Base-by-base conservation (phyloP, 2,888 invertebrate genomes). In the Plemyria rubiginata region DNA sequence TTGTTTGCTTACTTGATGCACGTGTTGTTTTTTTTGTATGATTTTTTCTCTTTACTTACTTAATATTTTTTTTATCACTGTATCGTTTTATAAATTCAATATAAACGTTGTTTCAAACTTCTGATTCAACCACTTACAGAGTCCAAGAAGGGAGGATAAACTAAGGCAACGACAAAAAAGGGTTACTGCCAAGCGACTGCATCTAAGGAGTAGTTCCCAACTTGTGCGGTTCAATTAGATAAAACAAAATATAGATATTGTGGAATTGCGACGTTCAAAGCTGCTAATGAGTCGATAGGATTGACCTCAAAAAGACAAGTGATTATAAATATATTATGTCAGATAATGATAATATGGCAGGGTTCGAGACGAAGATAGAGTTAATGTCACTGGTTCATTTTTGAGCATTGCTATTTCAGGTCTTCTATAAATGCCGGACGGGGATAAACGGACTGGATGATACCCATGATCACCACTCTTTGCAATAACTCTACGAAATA, bases 171-270 rank as follows among this genome's bases (percentile, higher is more conserved):
- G 28, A 29, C 11, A 48, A 48, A 48, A 29, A 12, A 6, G n/a
- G 1, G 16, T 51, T 16, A 32, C 2, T 32, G 16, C 53, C 45
- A 54, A 7, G 13, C 65, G 51, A 54, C 71, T 69, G 68, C 58
- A 54, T 66, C 68, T 66, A 66, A 61, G 66, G 62, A 62, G 51
- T 68, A 67, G 67, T 70, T 62, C 69, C 68, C 68, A 69, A 71
- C 58, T 77, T 81, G 79, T 85, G 82, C n/a, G 72, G 70, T 73
- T 75, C 74, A 78, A 76, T 77, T 74, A 73, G 60, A 70, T 70
- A 68, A 68, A 70, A 74, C 73, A 66, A 77, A 79, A 74, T 73
- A 73, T 66, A 70, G 67, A 74, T 74, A 65, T 1, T 28, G 41
- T 50, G 43, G 46, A 73, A 79, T 73, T 80, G 78, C 79, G 79